Evolutionary conservation across 2,113 vertebrate genomes (phyloP), one percentile per base, ranked within the genome.

Genomic region (Cyprinodon brontotheroides): DNA sequence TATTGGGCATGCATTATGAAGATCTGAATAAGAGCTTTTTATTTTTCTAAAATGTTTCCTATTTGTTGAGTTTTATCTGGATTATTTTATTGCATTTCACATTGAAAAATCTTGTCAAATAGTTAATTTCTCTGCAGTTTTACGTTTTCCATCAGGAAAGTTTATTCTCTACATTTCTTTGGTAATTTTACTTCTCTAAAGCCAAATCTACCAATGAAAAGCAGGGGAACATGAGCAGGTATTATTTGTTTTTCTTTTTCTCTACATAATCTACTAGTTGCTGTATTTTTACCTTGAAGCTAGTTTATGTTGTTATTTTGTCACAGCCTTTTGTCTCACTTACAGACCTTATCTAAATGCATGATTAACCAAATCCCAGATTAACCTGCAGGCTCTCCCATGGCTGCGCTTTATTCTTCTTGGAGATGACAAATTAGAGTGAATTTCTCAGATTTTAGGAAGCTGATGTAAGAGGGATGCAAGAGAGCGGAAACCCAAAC

Each of bases 391-490:
- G 43, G 43, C 43, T 9, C 43, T 45, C 43, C 2, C 43, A 57
- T 15, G 20, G 50, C 17, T 57, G 17, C 50, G 6, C 6, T 38
- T 13, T 53, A n/a, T 61, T 72, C 41, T 71, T 68, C 66, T 60
- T 39, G 47, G 65, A 71, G 61, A 72, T 45, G 10, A 37, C 20
- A 45, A 67, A 78, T 73, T 11, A 50, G 7, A 41, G 11, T 11
- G 40, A 60, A 48, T 65, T 69, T 74, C 29, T 79, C 20, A 3
- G 73, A 66, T 64, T 74, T 72, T 67, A n/a, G 17, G 70, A 68
- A 60, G 61, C 71, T 74, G 70, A 74, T 47, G 65, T 29, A 65
- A 69, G 65, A 1, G 39, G 59, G 39, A 43, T 0, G 71, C 71
- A 79, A 59, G 38, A 22, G 64, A 41, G 15, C 50, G 39, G 9